Evolutionary conservation across 2,113 vertebrate species (phyloP), one percentile per base, ranked within the genome.

Genomic region (Gallinago jamesoni): DNA sequence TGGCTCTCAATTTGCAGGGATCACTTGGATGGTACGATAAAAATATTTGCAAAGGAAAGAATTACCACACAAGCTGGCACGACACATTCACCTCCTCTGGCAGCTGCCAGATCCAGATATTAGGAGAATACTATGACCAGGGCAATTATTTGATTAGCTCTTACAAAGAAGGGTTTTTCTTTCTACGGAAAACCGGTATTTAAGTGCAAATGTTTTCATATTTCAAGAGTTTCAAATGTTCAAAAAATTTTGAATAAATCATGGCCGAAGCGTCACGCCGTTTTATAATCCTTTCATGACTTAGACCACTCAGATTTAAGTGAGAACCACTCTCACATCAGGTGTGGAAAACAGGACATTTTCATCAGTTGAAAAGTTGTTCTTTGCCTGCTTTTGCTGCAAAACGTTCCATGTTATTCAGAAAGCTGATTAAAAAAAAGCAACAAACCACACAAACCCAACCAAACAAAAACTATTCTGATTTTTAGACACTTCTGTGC

Each of bases 81-180:
- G 0, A 0, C 19, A 24, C 4, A 12, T 30, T 35, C 15, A 47
- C 8, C 6, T 41, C 14, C 21, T 53, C 30, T 76, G 25, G 27
- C 35, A 67, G 39, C 14, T 85, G 45, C 21, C 19, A 3, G 15
- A 73, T 79, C 12, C 27, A 85, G 8, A 39, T 48, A 47, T 31
- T 37, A 84, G 17, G 33, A 82, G 9, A 64, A 52, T 17, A 50
- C 41, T 23, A 41, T 12, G 7, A 64, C 19, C 18, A 43, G 10
- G 7, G 12, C 12, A 76, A 53, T 60, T 41, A 59, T 39, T 89
- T 70, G 7, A 67, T 63, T 74, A 52, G 4, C 63, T 69, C 20
- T 48, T 48, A 60, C 21, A 56, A 70, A 70, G 37, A 88, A 59
- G 1, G 3, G 1, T 9, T 70, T 72, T 89, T 41, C 3, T 84